A percentile compares a stretch with the other conserved stretches of the same genome.
Conservation (phyloP, 2,888 invertebrate species). For the Xestoiulus laeticollis region DNA sequence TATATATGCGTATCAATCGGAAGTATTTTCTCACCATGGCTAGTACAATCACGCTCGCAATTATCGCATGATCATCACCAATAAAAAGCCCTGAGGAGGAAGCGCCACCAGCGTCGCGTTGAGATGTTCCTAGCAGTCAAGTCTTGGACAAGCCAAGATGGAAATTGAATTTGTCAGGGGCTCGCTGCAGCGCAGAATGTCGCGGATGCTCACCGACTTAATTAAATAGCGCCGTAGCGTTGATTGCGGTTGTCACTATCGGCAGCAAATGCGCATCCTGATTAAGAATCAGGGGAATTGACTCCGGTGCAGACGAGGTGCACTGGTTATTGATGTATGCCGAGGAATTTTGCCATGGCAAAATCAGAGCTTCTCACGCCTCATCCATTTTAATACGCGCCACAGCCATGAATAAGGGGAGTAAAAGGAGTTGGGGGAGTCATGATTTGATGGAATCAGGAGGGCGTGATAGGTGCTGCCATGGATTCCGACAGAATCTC, state of each 20-base stretch:
- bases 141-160: conserved; percentile 3
- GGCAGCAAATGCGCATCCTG: conserved; percentile 34
- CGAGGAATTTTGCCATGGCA: conserved; percentile 28
- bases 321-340: not conserved
- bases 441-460: conserved; percentile 34
- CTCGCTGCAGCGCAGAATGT: conserved; percentile 2
- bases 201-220: conserved; percentile 5
- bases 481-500: not conserved
- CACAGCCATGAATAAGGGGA: not conserved
- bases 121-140: not conserved
- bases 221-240: conserved; percentile 29
- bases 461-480: conserved; percentile 34
- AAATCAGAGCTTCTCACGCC: not conserved
- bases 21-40: too few relatives aligned
- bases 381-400: conserved; percentile 28
- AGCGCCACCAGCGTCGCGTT: too few relatives aligned
- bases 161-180: not conserved
- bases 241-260: conserved; percentile 29
- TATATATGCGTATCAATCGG: too few relatives aligned
- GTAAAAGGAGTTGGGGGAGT: not conserved
- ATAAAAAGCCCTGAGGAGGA: too few relatives aligned
- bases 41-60: too few relatives aligned
- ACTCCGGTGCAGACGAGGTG: not conserved
- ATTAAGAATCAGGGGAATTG: conserved; percentile 37
- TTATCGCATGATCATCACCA: too few relatives aligned